Evolutionary conservation across 1,140 invertebrate species (phyloP).

Genomic region (Pantala flavescens): DNA sequence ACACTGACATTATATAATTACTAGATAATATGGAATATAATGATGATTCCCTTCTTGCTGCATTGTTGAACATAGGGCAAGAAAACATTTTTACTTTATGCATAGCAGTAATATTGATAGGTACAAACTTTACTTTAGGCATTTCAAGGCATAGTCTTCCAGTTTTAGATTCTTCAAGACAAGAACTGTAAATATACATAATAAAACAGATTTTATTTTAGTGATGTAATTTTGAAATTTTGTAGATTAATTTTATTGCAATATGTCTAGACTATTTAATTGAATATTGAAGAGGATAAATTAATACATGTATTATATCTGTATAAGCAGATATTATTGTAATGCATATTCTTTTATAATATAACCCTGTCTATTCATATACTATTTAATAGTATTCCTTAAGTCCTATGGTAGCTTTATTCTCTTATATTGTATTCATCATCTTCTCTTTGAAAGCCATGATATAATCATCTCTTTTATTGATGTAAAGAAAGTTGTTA

Average conservation of each 20-base stretch:
- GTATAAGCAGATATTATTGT: no score
- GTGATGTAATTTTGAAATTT: background rate
- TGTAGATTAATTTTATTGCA: background rate
- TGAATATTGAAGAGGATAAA: no score
- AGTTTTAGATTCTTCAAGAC: background rate
- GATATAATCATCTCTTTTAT: no score
- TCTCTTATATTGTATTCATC: no score
- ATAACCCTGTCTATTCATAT: no score
- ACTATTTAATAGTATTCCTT: no score
- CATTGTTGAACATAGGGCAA: background rate
- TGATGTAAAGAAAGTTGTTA: no score
- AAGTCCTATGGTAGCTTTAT: no score
- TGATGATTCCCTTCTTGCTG: background rate
- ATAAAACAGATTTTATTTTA: background rate
- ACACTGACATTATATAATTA: background rate
- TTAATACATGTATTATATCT: no score
- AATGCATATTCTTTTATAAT: no score
- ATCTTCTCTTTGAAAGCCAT: no score
- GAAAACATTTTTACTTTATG: background rate
- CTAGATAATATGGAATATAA: background rate
- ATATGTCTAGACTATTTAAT: background rate
- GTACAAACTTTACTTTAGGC: background rate
- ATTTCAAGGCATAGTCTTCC: background rate
- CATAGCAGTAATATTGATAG: background rate
- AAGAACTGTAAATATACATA: background rate